A percentile compares a stretch with the other conserved stretches of the same genome.
phyloP scores from a whole-genome alignment of 2,797 vertebrate genomes.

The Poeciliopsis presidionis region DNA sequence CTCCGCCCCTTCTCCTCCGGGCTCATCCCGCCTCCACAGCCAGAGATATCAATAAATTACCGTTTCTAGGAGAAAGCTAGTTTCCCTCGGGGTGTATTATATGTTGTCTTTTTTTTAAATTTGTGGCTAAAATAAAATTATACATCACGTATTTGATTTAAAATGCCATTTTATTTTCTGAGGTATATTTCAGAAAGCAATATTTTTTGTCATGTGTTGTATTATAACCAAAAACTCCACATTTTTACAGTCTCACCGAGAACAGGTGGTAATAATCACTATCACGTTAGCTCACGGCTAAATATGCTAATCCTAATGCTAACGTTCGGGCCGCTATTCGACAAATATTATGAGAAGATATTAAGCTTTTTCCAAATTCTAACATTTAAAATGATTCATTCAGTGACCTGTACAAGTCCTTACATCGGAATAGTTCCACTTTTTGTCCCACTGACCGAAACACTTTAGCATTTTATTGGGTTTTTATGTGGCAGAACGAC shows the following conservation, averaged over 20 bases:
- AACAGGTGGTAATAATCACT: neutral
- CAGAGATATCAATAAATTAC: neutral
- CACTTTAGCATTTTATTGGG: neutral
- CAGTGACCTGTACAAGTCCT: neutral
- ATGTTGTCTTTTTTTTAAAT: fast-evolving
- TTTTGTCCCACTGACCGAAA: neutral
- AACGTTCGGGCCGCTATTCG: neutral
- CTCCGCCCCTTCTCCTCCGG: slow-evolving; percentile 37
- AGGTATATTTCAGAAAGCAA: neutral
- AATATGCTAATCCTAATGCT: neutral
- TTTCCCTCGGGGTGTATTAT: neutral
- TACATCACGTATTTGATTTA: neutral
- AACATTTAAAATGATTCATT: neutral
- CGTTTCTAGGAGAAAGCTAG: neutral
- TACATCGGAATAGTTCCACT: neutral
- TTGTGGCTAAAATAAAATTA: neutral
- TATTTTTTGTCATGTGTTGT: neutral
- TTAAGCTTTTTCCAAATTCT: neutral
- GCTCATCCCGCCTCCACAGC: slow-evolving; percentile 6
- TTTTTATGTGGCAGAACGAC: neutral
- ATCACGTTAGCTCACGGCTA: too few relatives aligned
- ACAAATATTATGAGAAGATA: neutral
- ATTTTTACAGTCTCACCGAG: neutral
- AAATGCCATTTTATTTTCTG: neutral
- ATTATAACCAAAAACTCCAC: neutral